These are phyloP conservation scores for Equus quagga DNA, from an alignment of 2,113 vertebrate genomes.

Conservation along the genomic window DNA sequence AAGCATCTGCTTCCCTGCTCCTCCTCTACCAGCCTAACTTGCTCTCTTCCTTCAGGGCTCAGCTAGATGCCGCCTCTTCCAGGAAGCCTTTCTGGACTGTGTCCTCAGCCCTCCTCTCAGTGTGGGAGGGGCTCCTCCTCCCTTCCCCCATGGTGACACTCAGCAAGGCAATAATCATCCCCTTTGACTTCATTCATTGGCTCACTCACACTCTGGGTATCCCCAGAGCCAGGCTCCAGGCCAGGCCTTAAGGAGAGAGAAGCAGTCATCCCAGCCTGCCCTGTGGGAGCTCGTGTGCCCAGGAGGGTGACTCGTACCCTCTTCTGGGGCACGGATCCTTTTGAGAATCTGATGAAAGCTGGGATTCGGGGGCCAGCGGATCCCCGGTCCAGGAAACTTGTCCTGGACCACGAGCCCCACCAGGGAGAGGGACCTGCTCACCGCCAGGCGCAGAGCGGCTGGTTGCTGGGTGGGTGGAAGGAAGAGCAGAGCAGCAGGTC, in stretches of 20 bases:
- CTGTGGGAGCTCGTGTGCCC: neutral
- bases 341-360: neutral
- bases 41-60: neutral
- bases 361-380: neutral
- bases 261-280: too few relatives aligned
- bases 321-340: neutral
- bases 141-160: rapidly evolving
- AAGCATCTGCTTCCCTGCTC: neutral
- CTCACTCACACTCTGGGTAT: neutral
- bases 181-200: neutral
- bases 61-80: neutral
- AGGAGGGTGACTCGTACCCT: too few relatives aligned
- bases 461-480: too few relatives aligned
- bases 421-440: too few relatives aligned
- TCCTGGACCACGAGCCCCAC: neutral
- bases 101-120: neutral
- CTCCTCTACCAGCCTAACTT: neutral
- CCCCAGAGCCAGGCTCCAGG: neutral
- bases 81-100: constrained; percentile 28
- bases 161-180: too few relatives aligned
- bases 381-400: neutral
- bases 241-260: neutral
- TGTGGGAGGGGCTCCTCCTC: too few relatives aligned
- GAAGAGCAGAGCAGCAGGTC: rapidly evolving
- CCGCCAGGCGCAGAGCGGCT: neutral